Evolutionary conservation across 2,888 invertebrate genomes (phyloP).

Genomic region (Acrocyrtus sp.): DNA sequence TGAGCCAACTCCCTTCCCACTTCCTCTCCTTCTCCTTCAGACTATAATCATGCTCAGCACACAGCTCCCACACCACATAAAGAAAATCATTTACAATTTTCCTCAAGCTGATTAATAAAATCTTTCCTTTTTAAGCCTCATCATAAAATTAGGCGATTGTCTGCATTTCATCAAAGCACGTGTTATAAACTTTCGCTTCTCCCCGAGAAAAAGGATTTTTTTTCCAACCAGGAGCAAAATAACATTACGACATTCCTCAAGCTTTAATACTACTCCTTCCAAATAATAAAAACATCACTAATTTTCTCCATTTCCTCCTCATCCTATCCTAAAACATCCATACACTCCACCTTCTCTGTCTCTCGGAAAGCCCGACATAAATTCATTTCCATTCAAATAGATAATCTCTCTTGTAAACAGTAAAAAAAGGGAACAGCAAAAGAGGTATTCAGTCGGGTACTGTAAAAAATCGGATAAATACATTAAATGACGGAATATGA

Average conservation of each 20-base stretch:
- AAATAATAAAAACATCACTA: not conserved
- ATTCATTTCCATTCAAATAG: constrained; percentile 22
- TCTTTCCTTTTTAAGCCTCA: constrained; percentile 14
- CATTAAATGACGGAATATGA: too few relatives aligned
- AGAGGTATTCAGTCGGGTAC: too few relatives aligned
- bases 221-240: too few relatives aligned
- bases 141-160: constrained; percentile 37
- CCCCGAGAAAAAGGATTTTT: too few relatives aligned
- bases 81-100: constrained; percentile 2
- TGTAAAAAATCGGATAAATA: too few relatives aligned
- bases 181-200: too few relatives aligned
- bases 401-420: constrained; percentile 42
- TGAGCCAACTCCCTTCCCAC: constrained; percentile 2
- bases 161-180: constrained; percentile 18
- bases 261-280: too few relatives aligned
- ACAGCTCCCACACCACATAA: not conserved
- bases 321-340: not conserved
- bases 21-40: not conserved
- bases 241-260: too few relatives aligned
- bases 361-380: too few relatives aligned
- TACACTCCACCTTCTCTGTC: too few relatives aligned
- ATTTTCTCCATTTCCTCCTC: not conserved
- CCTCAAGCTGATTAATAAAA: constrained; percentile 29
- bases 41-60: too few relatives aligned
- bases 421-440: constrained; percentile 21